A percentile compares a stretch with the other conserved stretches of the same genome.
phyloP scores from a whole-genome alignment of 2,113 vertebrate species.

The Cottus gobio region DNA sequence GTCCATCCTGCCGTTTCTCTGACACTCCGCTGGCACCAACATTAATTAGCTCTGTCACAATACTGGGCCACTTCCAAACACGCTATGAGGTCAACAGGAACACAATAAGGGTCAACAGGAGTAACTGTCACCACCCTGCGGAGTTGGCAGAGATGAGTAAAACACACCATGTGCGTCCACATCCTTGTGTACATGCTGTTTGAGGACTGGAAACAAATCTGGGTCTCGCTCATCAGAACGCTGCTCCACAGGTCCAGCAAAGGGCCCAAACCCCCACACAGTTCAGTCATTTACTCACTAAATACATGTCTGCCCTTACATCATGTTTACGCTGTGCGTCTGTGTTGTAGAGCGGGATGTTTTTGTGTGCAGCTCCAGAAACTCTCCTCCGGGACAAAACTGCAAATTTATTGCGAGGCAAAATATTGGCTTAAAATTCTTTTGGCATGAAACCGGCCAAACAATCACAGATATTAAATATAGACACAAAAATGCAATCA shows the following conservation, averaged over 20 bases:
- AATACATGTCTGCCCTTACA: too few relatives aligned
- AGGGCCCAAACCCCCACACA: background rate
- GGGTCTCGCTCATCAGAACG: background rate
- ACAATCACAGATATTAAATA: conserved; percentile 2
- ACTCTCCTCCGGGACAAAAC: background rate
- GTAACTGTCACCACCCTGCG: conserved; percentile 1
- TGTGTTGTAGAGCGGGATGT: background rate
- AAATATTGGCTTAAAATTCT: background rate
- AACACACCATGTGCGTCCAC: background rate
- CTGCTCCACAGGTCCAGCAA: background rate
- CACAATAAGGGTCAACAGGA: conserved; percentile 25
- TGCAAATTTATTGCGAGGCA: background rate
- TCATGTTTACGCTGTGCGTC: background rate
- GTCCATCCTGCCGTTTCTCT: background rate
- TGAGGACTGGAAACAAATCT: background rate
- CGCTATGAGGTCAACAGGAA: background rate
- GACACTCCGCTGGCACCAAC: background rate
- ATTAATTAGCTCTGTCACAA: background rate
- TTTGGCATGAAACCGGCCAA: background rate
- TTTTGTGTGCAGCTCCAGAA: background rate
- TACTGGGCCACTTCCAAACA: background rate
- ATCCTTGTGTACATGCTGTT: background rate
- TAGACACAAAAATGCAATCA: background rate
- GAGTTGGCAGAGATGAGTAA: background rate
- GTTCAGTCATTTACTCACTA: background rate